Conservation (phyloP, 2,797 vertebrate genomes). For the Poeciliopsis gracilis region DNA sequence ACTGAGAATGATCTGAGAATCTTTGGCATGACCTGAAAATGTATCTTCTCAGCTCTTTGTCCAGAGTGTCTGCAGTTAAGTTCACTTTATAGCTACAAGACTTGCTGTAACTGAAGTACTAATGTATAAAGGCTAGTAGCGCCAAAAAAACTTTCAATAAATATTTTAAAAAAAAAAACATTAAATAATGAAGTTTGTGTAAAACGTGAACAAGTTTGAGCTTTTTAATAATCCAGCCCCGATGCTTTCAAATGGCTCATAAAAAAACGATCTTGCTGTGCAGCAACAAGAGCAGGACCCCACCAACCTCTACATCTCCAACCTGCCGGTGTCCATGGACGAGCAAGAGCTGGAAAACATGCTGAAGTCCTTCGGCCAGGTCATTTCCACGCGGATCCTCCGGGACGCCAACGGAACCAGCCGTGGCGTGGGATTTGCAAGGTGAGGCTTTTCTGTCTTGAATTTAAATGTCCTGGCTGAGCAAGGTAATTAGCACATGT, state of each 20-base stretch:
- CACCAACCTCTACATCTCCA: conserved; percentile 97
- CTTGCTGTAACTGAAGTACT: not conserved
- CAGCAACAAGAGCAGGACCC: conserved; percentile 99
- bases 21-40: not conserved
- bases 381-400: conserved; percentile 90
- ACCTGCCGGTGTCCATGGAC: conserved; percentile 94
- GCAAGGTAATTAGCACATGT: not conserved
- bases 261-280: not conserved
- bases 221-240: not conserved
- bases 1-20: not conserved
- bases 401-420: conserved; percentile 92
- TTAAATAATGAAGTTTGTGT: not conserved
- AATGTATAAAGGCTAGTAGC: not conserved
- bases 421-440: conserved; percentile 94
- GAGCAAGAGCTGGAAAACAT: conserved; percentile 94
- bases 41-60: not conserved
- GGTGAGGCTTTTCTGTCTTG: conserved; percentile 73
- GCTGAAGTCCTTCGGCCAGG: conserved; percentile 95
- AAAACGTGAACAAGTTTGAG: not conserved
- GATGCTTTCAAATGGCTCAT: not conserved
- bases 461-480: not conserved
- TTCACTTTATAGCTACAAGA: not conserved
- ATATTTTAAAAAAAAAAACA: too few species aligned
- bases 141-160: not conserved
- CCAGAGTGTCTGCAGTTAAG: not conserved